Base-by-base conservation (phyloP, 2,113 vertebrate genomes). In the Serinus canaria region DNA sequence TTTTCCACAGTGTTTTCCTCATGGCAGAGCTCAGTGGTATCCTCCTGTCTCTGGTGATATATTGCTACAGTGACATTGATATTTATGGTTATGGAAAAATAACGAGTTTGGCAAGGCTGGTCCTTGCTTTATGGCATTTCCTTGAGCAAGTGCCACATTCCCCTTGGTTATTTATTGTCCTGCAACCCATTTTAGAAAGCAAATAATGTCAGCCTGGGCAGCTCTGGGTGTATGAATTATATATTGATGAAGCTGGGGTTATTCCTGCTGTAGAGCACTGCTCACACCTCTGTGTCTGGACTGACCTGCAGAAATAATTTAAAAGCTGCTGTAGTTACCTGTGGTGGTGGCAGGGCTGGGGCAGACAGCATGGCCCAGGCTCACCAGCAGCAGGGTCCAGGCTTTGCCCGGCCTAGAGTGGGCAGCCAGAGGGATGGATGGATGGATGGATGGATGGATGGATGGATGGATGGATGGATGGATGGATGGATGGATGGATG, bases 301-400 rank as follows among this genome's bases (percentile, higher is more conserved):
- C 52, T 25, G 30, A 66, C 3, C 60, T 39, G 18, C 39, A 16
- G 7, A 46, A 52, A 63, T 53, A 0, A 18, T n/a, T 46, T 10
- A 1, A 6, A 37, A 76, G 13, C 8, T 15, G 21, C 35, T 28
- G 2, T 6, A 11, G 12, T 39, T 43, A 4, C 46, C 46, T 9
- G 60, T 1, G 3, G n/a, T 2, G 7, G 5, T 52, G 77, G 18
- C 43, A 13, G 31, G 0, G 8, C 43, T 44, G 72, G 63, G 83
- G 37, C 55, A n/a, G 17, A 4, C 8, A 5, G 0, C 0, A 11
- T 10, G 20, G 37, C 24, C 41, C 19, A 1, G 10, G 33, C 19
- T 43, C 53, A 2, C 7, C 9, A 10, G 11, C 22, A 19, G 20
- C 0, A 0, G 4, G 13, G 25, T 2, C 10, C 33, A 5, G 52